Evolutionary conservation across 1,140 invertebrate genomes (phyloP), one percentile per base, ranked within the genome.

Genomic region (Bombus picipes): DNA sequence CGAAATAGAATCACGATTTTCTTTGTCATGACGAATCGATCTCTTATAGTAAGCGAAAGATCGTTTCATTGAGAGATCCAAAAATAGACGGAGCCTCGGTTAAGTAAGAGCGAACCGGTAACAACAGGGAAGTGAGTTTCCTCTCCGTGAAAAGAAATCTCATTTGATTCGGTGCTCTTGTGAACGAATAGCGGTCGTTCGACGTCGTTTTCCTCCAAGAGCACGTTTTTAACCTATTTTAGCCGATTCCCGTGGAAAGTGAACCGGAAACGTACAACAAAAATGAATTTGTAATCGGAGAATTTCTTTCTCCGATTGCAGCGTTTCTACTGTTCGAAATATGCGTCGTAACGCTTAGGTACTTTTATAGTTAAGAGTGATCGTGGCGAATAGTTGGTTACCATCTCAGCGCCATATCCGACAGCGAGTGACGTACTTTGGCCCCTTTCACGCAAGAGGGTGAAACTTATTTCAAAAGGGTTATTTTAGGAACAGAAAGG

Each of bases 401-500:
- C 3, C 78, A 15, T 59, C 28, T 62, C 70, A 4, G 10, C n/a
- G 28, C 2, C 13, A 39, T 34, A n/a, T 68, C 28, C 57, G 18
- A 37, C 41, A 39, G 62, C 59, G 59, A 25, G 81, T 83, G 72
- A 83, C 81, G 81, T 83, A 68, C 34, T 77, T 77, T 22, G 47
- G 13, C 65, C 62, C 82, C 62, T 70, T 83, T 70, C 73, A 22
- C 65, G 28, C n/a, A 70, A 41, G 74, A 85, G 87, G 88, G 78
- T 81, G 62, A 53, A 76, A 80, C 28, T 71, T 39, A 80, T 74
- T 83, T 91, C 87, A 92, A 91, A 91, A 89, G 83, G 82, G 81
- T 90, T 92, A 91, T 91, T 92, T 92, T 89, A 88, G 82, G 86
- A 92, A 80, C 70, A 83, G 80, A 81, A 87, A 90, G 86, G 88